These are phyloP conservation scores for Eupithecia subfuscata DNA, from an alignment of 2,888 invertebrate genomes.

Conservation along the genomic window DNA sequence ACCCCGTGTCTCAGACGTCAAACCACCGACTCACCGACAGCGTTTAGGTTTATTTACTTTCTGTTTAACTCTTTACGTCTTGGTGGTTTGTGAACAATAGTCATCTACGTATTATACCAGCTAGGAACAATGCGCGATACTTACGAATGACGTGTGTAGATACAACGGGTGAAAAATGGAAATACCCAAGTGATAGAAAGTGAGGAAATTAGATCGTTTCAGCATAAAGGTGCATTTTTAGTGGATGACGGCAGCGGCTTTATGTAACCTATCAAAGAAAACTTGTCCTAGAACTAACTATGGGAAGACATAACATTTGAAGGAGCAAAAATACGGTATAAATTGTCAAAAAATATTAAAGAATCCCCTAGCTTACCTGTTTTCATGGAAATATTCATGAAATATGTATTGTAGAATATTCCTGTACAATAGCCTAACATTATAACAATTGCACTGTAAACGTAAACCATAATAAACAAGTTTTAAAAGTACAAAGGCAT, in stretches of 20 bases:
- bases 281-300: too few relatives aligned
- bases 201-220: neutral
- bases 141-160: constrained; percentile 9
- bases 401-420: too few relatives aligned
- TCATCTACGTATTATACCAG: neutral
- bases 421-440: too few relatives aligned
- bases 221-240: neutral
- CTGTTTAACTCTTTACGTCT: constrained; percentile 9
- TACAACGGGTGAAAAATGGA: constrained; percentile 2
- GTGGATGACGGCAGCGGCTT: neutral
- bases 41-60: constrained; percentile 15
- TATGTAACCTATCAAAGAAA: too few relatives aligned
- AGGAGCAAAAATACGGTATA: too few relatives aligned
- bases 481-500: too few relatives aligned
- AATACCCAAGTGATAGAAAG: constrained; percentile 2
- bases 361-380: too few relatives aligned
- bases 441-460: too few relatives aligned
- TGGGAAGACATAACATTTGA: too few relatives aligned
- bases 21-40: neutral
- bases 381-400: too few relatives aligned
- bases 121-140: constrained; percentile 1
- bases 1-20: constrained; percentile 2
- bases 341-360: too few relatives aligned
- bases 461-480: too few relatives aligned
- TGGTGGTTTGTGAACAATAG: constrained; percentile 5